A percentile compares a stretch with the other conserved stretches of the same genome.
phyloP scores from a whole-genome alignment of 2,888 invertebrate species.

The Yponomeuta plumbellus region DNA sequence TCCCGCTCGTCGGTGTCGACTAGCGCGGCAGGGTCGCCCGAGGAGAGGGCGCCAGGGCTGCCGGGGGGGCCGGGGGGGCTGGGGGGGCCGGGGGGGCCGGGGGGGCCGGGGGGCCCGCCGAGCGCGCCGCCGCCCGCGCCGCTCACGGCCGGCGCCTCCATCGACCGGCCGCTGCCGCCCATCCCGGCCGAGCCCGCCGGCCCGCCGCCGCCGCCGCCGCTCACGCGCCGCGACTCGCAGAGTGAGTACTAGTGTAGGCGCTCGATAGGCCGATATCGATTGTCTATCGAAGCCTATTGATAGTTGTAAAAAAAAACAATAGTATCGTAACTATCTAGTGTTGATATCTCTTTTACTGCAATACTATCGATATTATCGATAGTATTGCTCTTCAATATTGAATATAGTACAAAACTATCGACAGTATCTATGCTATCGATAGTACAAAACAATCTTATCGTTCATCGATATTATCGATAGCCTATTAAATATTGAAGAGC shows the following conservation, averaged over 20 bases:
- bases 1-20: slow-evolving; percentile 69
- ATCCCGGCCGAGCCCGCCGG: slow-evolving; percentile 75
- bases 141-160: slow-evolving; percentile 59
- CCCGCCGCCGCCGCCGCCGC: slow-evolving; percentile 62
- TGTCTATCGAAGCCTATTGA: too few relatives aligned
- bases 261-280: too few relatives aligned
- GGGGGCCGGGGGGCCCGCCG: slow-evolving; percentile 50
- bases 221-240: slow-evolving; percentile 82
- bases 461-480: too few relatives aligned
- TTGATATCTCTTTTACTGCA: too few relatives aligned
- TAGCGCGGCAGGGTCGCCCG: slow-evolving; percentile 69
- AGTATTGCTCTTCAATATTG: too few relatives aligned
- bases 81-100: slow-evolving; percentile 59
- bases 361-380: too few relatives aligned
- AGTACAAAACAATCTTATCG: too few relatives aligned
- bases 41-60: slow-evolving; percentile 47
- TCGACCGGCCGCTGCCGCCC: slow-evolving; percentile 77
- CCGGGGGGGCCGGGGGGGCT: slow-evolving; percentile 59
- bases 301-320: too few relatives aligned
- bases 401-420: too few relatives aligned
- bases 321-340: too few relatives aligned
- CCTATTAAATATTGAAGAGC: too few relatives aligned
- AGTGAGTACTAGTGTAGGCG: slow-evolving; percentile 47
- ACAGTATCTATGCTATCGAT: too few relatives aligned
- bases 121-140: slow-evolving; percentile 61